These are phyloP conservation scores for Lethenteron reissneri DNA, from an alignment of 2,113 vertebrate genomes.

Conservation along the genomic window DNA sequence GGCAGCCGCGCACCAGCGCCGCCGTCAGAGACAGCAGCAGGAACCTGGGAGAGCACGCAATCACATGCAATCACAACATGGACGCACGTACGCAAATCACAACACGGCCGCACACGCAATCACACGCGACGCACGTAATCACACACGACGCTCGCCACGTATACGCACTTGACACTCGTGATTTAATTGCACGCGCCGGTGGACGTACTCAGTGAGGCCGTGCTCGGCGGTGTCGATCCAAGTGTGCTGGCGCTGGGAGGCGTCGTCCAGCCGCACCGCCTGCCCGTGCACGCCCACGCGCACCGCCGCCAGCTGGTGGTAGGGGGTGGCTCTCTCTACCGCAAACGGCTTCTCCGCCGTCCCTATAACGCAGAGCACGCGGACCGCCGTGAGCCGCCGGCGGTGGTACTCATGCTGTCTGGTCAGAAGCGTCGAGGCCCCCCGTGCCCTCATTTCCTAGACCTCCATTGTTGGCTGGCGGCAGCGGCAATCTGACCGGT, in stretches of 20 bases:
- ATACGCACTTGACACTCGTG: too few relatives aligned
- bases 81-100: too few relatives aligned
- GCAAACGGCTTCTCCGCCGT: constrained; percentile 87
- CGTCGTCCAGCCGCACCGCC: constrained; percentile 62
- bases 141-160: too few relatives aligned
- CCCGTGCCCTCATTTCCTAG: too few relatives aligned
- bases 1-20: constrained; percentile 70
- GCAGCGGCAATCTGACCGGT: too few relatives aligned
- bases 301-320: constrained; percentile 46
- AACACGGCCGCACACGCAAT: too few relatives aligned
- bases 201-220: constrained; percentile 54
- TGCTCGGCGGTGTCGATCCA: constrained; percentile 59
- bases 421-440: too few relatives aligned
- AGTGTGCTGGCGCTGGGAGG: constrained; percentile 74
- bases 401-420: too few relatives aligned
- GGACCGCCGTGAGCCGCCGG: too few relatives aligned
- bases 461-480: too few relatives aligned
- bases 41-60: constrained; percentile 28
- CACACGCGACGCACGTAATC: too few relatives aligned
- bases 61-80: too few relatives aligned
- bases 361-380: constrained; percentile 25
- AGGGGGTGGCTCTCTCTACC: constrained; percentile 74
- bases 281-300: constrained; percentile 85
- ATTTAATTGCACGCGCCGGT: fast-evolving
- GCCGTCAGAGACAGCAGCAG: constrained; percentile 56